Percentiles rank a stretch among this genome's conserved stretches.
These are phyloP conservation scores for Apis florea DNA, from an alignment of 1,140 invertebrate genomes.

Conservation along the genomic window DNA sequence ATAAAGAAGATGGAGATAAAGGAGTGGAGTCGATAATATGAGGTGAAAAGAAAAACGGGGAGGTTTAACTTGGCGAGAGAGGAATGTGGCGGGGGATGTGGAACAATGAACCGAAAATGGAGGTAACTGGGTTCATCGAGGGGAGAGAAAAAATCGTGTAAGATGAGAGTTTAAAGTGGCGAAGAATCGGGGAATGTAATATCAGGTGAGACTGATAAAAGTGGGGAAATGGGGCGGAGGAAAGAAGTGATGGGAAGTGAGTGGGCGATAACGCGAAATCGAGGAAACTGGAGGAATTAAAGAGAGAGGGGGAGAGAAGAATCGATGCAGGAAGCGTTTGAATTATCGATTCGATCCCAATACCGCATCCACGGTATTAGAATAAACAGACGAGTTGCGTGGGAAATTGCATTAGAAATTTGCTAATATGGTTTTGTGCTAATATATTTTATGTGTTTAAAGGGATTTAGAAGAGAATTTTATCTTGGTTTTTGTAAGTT, in stretches of 20 bases:
- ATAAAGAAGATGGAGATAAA: conserved; percentile 18
- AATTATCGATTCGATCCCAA: neutral
- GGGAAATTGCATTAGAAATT: neutral
- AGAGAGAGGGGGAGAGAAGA: neutral
- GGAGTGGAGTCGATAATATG: conserved; percentile 15
- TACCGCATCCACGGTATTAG: neutral
- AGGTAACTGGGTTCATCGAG: neutral
- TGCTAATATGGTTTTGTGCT: neutral
- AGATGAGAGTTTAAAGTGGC: neutral
- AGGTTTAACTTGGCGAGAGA: neutral
- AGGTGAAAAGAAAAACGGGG: conserved; percentile 1
- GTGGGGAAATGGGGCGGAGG: neutral
- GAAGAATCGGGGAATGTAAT: conserved; percentile 7
- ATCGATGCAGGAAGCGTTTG: neutral
- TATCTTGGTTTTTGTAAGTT: too few species aligned
- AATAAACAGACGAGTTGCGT: neutral
- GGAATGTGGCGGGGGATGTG: neutral
- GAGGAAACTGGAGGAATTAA: conserved; percentile 12
- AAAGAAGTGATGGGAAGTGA: neutral
- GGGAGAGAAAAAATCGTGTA: conserved; percentile 9
- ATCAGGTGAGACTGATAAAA: neutral
- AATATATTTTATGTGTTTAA: too few species aligned
- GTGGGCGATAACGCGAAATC: neutral
- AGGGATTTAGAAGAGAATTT: too few species aligned
- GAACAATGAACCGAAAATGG: conserved; percentile 32